Base-by-base conservation (phyloP, 2,888 invertebrate genomes). In the Gortyna flavago region DNA sequence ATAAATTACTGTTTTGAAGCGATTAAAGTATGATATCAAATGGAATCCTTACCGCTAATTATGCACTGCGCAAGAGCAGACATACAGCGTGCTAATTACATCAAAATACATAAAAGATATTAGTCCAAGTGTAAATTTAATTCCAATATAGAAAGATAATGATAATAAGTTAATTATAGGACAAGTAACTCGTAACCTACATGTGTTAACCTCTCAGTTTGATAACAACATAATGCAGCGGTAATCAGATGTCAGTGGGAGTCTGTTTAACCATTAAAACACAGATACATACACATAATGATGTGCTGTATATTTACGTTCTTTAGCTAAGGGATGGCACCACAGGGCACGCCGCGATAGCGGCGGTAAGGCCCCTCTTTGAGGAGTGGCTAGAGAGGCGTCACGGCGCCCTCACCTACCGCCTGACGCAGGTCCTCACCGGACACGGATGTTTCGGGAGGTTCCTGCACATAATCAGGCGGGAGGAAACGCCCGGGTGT, bases 151-250 rank as follows among this genome's bases (percentile, higher is more conserved):
- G 21, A 41, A 32, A 48, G n/a, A 72, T 76, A 61, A 77, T 41
- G 8, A 76, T 32, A 38, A 41, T 32, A 77, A 25, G 65, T 29
- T 57, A 69, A 72, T 79, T 75, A 75, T 67, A 69, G 74, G 71
- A 32, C 80, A 79, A 84, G 72, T 54, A 84, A 84, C 84, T 75
- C 54, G 65, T 84, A 79, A 84, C 84, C 87, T 72, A 84, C 87
- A 87, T 84, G 85, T n/a, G 87, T 79, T 79, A 84, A 84, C 84
- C 84, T 77, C 87, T 75, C 61, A 70, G 59, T 59, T 35, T 70
- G 87, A 84, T 84, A 84, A 81, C 38, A 70, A 83, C 21, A 76
- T 72, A 73, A 84, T 80, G 80, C 72, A 72, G 69, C 65, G 66
- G 61, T 86, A 84, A 85, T 87, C 74, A 77, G 75, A 71, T 75